Evolutionary conservation across 2,888 invertebrate species (phyloP).

Genomic region (Creontiades dilutus): DNA sequence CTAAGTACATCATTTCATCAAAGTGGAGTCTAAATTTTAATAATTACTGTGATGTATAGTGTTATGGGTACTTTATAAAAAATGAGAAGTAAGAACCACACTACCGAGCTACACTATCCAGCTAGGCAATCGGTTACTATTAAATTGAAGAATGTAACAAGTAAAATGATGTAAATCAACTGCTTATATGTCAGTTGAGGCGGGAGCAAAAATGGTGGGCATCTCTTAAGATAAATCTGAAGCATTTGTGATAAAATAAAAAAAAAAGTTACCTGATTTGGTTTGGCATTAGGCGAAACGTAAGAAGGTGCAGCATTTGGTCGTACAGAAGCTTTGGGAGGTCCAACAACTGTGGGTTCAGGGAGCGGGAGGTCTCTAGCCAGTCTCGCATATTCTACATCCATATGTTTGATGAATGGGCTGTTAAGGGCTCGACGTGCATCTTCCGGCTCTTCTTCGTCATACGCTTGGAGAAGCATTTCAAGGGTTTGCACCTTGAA

Average conservation of each 20-base stretch:
- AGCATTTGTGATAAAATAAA: not conserved
- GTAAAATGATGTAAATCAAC: too few species aligned
- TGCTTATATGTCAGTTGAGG: too few species aligned
- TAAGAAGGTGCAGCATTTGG: slow-evolving; percentile 87
- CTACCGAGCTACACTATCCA: too few species aligned
- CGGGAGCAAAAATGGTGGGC: too few species aligned
- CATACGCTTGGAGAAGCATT: slow-evolving; percentile 88
- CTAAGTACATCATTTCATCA: too few species aligned
- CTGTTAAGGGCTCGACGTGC: slow-evolving; percentile 87
- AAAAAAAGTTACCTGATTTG: slow-evolving; percentile 41
- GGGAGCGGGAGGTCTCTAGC: slow-evolving; percentile 86
- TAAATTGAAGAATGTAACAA: too few species aligned
- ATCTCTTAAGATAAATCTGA: too few species aligned
- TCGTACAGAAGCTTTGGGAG: slow-evolving; percentile 82
- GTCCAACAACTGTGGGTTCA: slow-evolving; percentile 80
- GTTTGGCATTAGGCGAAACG: slow-evolving; percentile 80
- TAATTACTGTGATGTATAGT: too few species aligned
- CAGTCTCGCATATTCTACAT: slow-evolving; percentile 91
- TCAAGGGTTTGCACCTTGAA: slow-evolving; percentile 85
- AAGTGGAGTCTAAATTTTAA: too few species aligned
- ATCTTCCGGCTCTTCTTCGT: slow-evolving; percentile 91
- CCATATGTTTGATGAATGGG: slow-evolving; percentile 95
- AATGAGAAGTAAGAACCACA: too few species aligned
- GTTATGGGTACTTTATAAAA: too few species aligned
- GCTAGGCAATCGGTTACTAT: too few species aligned